Conservation (phyloP, 2,113 vertebrate species). For the Malurus cyaneus region DNA sequence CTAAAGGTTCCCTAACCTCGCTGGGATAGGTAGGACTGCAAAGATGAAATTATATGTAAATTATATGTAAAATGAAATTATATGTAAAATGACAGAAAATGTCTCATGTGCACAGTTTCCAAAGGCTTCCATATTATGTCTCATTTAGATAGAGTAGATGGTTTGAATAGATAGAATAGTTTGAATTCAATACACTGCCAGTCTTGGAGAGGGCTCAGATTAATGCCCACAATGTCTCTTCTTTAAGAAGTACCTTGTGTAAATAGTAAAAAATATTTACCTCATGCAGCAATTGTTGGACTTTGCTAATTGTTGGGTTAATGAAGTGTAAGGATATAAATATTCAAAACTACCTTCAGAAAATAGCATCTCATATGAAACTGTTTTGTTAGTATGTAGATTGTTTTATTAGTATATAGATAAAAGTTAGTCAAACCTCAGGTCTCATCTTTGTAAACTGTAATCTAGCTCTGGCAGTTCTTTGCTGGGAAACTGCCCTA, state of each 20-base stretch:
- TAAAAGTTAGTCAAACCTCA: background rate
- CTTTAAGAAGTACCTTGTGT: background rate
- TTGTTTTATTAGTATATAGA: background rate
- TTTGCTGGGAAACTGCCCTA: background rate
- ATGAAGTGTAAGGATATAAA: background rate
- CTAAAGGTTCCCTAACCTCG: background rate
- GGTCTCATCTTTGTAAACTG: background rate
- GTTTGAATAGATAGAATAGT: background rate
- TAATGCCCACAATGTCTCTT: background rate
- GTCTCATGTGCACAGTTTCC: background rate
- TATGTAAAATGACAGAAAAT: background rate
- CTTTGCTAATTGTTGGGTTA: background rate
- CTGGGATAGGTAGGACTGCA: background rate
- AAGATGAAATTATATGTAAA: background rate
- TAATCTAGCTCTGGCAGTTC: background rate
- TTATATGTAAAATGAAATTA: background rate
- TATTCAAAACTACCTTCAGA: background rate
- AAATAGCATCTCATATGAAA: background rate
- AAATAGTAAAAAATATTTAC: background rate
- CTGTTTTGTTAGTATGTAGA: background rate
- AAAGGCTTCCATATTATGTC: background rate
- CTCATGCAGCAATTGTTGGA: background rate
- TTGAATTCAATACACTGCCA: background rate
- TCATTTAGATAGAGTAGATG: background rate
- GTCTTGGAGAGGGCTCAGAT: background rate